Conservation (phyloP, 2,797 vertebrate species). For the Zalophus californianus region DNA sequence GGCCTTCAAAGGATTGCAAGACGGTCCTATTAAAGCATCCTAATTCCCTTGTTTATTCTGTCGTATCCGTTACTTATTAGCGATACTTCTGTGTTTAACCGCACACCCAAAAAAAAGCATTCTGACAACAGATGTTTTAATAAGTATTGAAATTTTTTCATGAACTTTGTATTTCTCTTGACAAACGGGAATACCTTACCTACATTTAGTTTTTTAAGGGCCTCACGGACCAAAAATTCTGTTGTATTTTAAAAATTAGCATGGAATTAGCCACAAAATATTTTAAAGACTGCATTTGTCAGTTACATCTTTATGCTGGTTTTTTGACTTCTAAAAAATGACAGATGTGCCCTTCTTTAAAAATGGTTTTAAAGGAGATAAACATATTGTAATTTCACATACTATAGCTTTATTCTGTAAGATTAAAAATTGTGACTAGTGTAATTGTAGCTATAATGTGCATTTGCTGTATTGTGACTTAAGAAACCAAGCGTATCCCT, state of each 20-base stretch:
- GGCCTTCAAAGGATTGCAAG: conserved; percentile 17
- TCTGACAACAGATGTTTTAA: conserved; percentile 56
- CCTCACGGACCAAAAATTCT: conserved; percentile 57
- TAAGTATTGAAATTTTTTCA: conserved; percentile 44
- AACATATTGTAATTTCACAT: conserved; percentile 58
- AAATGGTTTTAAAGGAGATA: conserved; percentile 64
- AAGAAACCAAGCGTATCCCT: background rate
- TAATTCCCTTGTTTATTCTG: background rate
- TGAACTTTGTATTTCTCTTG: conserved; percentile 52
- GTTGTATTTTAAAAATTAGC: conserved; percentile 54
- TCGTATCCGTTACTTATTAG: background rate
- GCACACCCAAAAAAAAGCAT: background rate
- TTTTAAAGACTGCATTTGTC: conserved; percentile 58
- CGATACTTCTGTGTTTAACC: conserved; percentile 28
- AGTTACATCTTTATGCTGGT: conserved; percentile 54
- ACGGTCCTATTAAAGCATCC: conserved; percentile 8
- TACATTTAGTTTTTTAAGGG: conserved; percentile 42
- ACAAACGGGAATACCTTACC: conserved; percentile 24
- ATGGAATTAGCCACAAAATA: conserved; percentile 46
- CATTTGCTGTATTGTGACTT: conserved; percentile 61
- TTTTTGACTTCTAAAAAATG: conserved; percentile 56
- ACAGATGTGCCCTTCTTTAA: conserved; percentile 28
- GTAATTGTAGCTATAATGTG: conserved; percentile 16
- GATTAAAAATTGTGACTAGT: conserved; percentile 59
- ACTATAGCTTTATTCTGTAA: conserved; percentile 58